Evolutionary conservation across 2,113 vertebrate genomes (phyloP).

Genomic region (Gnathonemus echidnorhynchus): DNA sequence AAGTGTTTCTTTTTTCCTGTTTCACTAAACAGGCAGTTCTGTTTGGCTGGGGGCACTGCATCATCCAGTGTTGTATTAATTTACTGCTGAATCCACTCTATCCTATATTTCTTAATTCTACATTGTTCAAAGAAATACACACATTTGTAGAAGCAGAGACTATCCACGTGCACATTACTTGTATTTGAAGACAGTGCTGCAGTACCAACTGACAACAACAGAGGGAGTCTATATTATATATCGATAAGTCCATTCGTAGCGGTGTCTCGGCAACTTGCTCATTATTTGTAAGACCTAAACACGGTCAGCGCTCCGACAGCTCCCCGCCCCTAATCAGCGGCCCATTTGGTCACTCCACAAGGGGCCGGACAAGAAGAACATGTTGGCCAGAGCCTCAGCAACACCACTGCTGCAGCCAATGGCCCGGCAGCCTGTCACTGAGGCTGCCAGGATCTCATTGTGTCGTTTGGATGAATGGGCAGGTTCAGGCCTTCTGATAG

Average conservation of each 20-base stretch:
- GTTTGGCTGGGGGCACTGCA: not conserved
- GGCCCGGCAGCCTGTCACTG: not conserved
- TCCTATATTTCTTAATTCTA: not conserved
- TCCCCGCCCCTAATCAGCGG: not conserved
- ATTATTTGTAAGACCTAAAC: not conserved
- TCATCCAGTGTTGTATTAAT: not conserved
- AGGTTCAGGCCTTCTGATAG: slow-evolving; percentile 19
- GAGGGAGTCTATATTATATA: not conserved
- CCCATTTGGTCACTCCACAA: slow-evolving; percentile 2
- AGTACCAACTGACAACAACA: not conserved
- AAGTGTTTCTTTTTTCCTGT: not conserved
- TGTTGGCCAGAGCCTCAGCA: not conserved
- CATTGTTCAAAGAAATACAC: not conserved
- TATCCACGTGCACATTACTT: not conserved
- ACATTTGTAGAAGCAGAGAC: not conserved
- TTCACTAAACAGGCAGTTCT: not conserved
- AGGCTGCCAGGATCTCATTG: not conserved
- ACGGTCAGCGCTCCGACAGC: not conserved
- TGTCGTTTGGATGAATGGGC: slow-evolving; percentile 15
- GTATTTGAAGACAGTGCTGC: not conserved
- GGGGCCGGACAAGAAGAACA: not conserved
- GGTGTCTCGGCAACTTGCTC: not conserved
- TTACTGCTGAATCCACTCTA: not conserved
- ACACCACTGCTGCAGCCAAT: not conserved
- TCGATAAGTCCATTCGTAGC: not conserved